phyloP scores from a whole-genome alignment of 2,888 invertebrate species.

The Drosophila mayaguana region DNA sequence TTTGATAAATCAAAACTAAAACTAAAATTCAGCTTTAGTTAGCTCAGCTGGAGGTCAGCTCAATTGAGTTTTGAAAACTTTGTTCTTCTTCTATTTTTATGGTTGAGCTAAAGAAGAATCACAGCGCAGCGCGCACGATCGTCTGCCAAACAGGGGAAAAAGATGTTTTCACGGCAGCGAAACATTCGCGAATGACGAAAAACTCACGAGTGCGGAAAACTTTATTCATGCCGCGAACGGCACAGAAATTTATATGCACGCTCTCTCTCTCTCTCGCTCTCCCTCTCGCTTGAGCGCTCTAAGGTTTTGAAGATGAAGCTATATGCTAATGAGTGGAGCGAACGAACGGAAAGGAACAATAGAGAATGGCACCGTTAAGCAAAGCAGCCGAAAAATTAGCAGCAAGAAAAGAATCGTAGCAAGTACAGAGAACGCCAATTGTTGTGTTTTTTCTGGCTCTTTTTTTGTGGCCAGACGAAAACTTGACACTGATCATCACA shows the following conservation, averaged over 20 bases:
- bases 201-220: slow-evolving; percentile 82
- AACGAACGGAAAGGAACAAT: slow-evolving; percentile 60
- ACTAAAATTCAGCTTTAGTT: slow-evolving; percentile 18
- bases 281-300: background rate
- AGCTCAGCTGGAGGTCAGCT: slow-evolving; percentile 39
- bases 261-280: background rate
- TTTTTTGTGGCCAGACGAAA: slow-evolving; percentile 71
- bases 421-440: slow-evolving; percentile 53
- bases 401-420: slow-evolving; percentile 34
- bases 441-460: slow-evolving; percentile 10
- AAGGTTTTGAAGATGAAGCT: slow-evolving; percentile 18
- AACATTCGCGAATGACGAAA: slow-evolving; percentile 82
- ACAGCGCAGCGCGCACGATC: slow-evolving; percentile 14
- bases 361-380: slow-evolving; percentile 67
- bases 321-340: slow-evolving; percentile 75
- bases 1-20: slow-evolving; percentile 22
- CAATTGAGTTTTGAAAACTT: slow-evolving; percentile 28
- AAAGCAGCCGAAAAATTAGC: slow-evolving; percentile 68
- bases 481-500: slow-evolving; percentile 84
- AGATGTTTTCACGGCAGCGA: slow-evolving; percentile 64
- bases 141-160: slow-evolving; percentile 17
- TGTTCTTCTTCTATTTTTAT: background rate
- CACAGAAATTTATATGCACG: slow-evolving; percentile 21
- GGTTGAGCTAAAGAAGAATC: slow-evolving; percentile 8
- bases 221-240: slow-evolving; percentile 48